Evolutionary conservation across 2,888 invertebrate species (phyloP).

Genomic region (Agonopterix arenella): DNA sequence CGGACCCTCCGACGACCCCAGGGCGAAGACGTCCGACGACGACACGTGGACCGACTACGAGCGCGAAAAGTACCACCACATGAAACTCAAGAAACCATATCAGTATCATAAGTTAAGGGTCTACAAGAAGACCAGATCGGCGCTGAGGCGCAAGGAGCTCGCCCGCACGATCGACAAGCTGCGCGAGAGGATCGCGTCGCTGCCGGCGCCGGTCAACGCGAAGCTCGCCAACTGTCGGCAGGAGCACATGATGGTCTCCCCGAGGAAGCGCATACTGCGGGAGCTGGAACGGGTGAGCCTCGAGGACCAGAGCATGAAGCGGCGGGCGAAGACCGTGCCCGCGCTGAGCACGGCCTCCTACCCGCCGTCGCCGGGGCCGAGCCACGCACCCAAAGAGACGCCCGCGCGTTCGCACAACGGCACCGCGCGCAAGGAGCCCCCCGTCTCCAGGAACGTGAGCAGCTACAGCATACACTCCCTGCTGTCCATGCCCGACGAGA

Average conservation of each 20-base stretch:
- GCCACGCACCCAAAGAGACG: slow-evolving; percentile 29
- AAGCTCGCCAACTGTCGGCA: slow-evolving; percentile 64
- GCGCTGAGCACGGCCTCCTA: slow-evolving; percentile 36
- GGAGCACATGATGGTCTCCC: slow-evolving; percentile 82
- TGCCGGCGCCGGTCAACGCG: slow-evolving; percentile 59
- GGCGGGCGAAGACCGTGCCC: slow-evolving; percentile 68
- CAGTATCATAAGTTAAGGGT: slow-evolving; percentile 70
- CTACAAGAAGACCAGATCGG: slow-evolving; percentile 61
- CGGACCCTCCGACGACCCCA: slow-evolving; percentile 18
- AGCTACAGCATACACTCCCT: slow-evolving; percentile 92
- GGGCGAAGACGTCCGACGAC: slow-evolving; percentile 35
- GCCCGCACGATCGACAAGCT: slow-evolving; percentile 49
- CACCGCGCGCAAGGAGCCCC: slow-evolving; percentile 38
- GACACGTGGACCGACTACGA: slow-evolving; percentile 54
- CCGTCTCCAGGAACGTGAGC: slow-evolving; percentile 73
- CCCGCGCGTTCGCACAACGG: slow-evolving; percentile 38
- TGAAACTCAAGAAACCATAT: slow-evolving; percentile 73
- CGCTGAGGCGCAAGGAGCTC: slow-evolving; percentile 49
- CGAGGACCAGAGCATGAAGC: slow-evolving; percentile 81
- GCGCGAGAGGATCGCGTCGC: slow-evolving; percentile 51
- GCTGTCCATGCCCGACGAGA: slow-evolving; percentile 80
- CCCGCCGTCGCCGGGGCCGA: slow-evolving; percentile 40
- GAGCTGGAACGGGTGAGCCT: slow-evolving; percentile 87
- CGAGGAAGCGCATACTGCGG: slow-evolving; percentile 87
- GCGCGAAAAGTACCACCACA: slow-evolving; percentile 64